Evolutionary conservation across 2,888 invertebrate genomes (phyloP).

Genomic region (Dendrolimus pini): DNA sequence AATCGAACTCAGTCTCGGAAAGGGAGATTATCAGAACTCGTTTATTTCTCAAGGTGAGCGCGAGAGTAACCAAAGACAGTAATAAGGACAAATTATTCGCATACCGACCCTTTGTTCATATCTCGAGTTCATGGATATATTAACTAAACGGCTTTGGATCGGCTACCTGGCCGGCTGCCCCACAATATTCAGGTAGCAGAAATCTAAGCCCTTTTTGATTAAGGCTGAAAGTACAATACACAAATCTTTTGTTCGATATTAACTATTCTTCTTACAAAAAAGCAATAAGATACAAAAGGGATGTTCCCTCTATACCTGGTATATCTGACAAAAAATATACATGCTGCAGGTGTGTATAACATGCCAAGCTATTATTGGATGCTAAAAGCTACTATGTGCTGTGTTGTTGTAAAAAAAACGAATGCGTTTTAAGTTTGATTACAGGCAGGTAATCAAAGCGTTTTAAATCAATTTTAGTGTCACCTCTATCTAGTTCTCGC

Average conservation of each 20-base stretch:
- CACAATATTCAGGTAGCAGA: slow-evolving; percentile 9
- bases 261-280: not conserved
- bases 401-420: too few species aligned
- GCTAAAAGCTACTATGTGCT: too few species aligned
- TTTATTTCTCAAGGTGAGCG: slow-evolving; percentile 62
- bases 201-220: slow-evolving; percentile 2
- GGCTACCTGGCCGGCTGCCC: slow-evolving; percentile 36
- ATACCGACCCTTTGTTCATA: slow-evolving; percentile 63
- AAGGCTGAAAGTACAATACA: not conserved
- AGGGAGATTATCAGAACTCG: slow-evolving; percentile 54
- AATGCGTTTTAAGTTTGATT: too few species aligned
- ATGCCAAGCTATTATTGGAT: too few species aligned
- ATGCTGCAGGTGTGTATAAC: too few species aligned
- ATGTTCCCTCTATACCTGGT: not conserved
- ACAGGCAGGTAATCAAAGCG: too few species aligned
- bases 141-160: slow-evolving; percentile 35
- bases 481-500: too few species aligned
- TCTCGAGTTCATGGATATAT: slow-evolving; percentile 53
- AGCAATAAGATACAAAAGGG: not conserved
- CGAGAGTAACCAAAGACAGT: slow-evolving; percentile 46
- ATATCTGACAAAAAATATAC: not conserved
- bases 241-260: not conserved
- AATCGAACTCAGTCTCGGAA: slow-evolving; percentile 17
- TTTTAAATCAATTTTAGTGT: too few species aligned
- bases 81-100: slow-evolving; percentile 64